A percentile compares a stretch with the other conserved stretches of the same genome.
Conservation (phyloP, 2,113 vertebrate genomes). For the Ptilorrhoa leucosticta region DNA sequence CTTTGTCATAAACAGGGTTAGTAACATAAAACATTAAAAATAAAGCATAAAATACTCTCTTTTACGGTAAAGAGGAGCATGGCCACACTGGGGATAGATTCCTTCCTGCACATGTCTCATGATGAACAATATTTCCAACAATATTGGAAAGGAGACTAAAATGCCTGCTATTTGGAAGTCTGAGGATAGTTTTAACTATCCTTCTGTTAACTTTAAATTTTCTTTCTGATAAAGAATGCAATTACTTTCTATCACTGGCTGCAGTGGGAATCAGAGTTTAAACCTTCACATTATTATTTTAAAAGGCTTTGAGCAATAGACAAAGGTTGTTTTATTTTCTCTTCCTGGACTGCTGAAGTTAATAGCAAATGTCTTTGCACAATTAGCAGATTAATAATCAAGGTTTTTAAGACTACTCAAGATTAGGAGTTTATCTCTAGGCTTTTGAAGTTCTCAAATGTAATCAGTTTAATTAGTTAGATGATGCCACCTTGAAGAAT, state of each 20-base stretch:
- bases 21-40: not conserved
- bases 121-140: not conserved
- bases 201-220: not conserved
- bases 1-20: not conserved
- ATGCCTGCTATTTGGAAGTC: not conserved
- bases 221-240: not conserved
- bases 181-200: not conserved
- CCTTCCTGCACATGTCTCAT: not conserved
- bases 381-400: constrained; percentile 52
- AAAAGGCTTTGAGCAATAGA: not conserved
- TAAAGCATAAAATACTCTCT: not conserved
- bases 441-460: constrained; percentile 5
- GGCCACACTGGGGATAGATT: not conserved
- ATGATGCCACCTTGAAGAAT: constrained; percentile 40
- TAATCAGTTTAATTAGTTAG: constrained; percentile 60
- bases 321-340: not conserved
- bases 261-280: constrained; percentile 7
- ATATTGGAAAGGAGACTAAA: not conserved
- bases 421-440: constrained; percentile 56
- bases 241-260: not conserved
- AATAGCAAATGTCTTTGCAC: not conserved
- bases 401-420: constrained; percentile 28
- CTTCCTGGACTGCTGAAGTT: not conserved
- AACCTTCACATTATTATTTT: constrained; percentile 27
- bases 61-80: not conserved